Base-by-base conservation (phyloP, 2,113 vertebrate genomes). In the Macquaria ambigua region DNA sequence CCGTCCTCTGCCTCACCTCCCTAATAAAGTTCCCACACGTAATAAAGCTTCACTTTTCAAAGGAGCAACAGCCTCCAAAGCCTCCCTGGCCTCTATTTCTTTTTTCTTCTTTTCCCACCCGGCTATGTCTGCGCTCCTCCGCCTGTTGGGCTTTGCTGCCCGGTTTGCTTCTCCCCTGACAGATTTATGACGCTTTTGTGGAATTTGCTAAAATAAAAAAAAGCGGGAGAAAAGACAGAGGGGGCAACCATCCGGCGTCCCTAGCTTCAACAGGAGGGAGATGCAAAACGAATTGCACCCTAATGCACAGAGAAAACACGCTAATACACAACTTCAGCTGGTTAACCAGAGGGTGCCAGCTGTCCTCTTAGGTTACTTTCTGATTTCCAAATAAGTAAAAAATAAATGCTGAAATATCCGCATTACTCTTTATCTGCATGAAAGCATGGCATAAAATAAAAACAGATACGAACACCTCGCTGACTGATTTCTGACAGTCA, bases 131-230 rank as follows among this genome's bases (percentile, higher is more conserved):
- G 82, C 81, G n/a, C 81, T 88, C 81, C 85, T 87, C 80, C 77
- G 92, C 86, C 86, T 90, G 87, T 39, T 79, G 88, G 74, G 86
- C 87, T 88, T 69, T 82, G 76, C 81, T 90, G 89, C 78, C 81
- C 59, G 50, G 53, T 39, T 84, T 56, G 59, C 64, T 79, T 83
- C 83, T 78, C 50, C 83, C 37, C 67, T 93, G 93, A 92, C 93
- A 96, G 95, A 96, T 96, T 96, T 96, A 95, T 94, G 94, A 89
- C 87, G 80, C 89, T 94, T 95, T 95, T 88, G 84, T 92, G 88
- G 89, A 93, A 94, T 93, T 95, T 90, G 80, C 86, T 90, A 64
- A 93, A 94, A 93, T 91, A 92, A 90, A 92, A 93, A 92, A 82
- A 70, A 74, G 16, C 28, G 79, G 34, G 52, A 48, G 69, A 46